Base-by-base conservation (phyloP, 2,797 vertebrate species). In the Petrocephalus sullivani region DNA sequence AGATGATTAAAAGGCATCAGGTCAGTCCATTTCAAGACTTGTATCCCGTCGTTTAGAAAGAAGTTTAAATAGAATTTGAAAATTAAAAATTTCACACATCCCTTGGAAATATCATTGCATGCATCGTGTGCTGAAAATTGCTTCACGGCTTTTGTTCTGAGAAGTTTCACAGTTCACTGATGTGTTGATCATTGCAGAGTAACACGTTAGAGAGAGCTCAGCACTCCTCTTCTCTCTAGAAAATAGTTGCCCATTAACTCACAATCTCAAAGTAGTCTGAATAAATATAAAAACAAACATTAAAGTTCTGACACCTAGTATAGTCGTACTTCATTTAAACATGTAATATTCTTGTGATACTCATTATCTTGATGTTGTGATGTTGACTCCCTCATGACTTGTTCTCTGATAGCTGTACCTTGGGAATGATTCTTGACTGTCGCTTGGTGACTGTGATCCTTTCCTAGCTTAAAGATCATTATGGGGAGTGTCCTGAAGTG, bases 1-100 rank as follows among this genome's bases (percentile, higher is more conserved):
- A 95, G 90, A 94, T 92, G 89, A 92, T 97, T 90, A 94, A 94
- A 90, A 96, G 96, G 92, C 94, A 95, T 82, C 93, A 96, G 96
- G 97, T 98, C 93, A 89, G 23, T 56, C 53, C 0, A 41, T 54
- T 33, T 33, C 64, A 33, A 14, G 28, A 67, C 12, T 33, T 67
- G 4, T 14, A 33, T 67, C 64, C 64, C 28, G 33, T 67, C 28
- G 7, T 67, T 67, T 67, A 10, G 64, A 67, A 67, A 67, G 33
- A 67, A 21, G 58, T 67, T 12, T 4, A 28, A 28, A 64, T 23
- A 64, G 23, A 28, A 64, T 64, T 28, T 28, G 23, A 28, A 10
- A 28, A 28, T 28, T 28, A 10, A 3, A 8, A 28, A 23, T 28
- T 28, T 67, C 61, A 67, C 61, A 67, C 9, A 1, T 67, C 61